Evolutionary conservation across 2,888 invertebrate genomes (phyloP), one percentile per base, ranked within the genome.

Genomic region (Podotricha telesiphe): DNA sequence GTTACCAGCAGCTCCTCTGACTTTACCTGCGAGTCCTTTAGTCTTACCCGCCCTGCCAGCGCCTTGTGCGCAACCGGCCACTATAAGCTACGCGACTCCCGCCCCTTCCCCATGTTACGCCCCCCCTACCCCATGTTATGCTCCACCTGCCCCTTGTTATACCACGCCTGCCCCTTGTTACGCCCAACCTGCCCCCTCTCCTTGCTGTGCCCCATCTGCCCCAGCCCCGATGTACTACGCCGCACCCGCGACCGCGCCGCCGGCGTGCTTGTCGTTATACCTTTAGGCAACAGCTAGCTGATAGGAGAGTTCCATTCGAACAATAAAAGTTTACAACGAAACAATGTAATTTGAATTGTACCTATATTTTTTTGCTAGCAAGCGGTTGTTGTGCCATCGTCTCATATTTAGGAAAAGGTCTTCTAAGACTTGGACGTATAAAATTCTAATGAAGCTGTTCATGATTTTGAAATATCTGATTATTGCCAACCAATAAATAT

Each of bases 71-170:
- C 28, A 6, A 28, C 28, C 28, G 2, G 28, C 28, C 28, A 2
- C 28, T 2, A 28, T 28, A 28, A 6, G 3, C 6, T 65, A 3
- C 70, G 59, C 67, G 55, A 68, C 61, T 68, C 74, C 53, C 51
- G 55, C 58, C 65, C 68, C 47, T 10, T 1, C 45, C 67, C 55
- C 45, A 34, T 59, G 8, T 47, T 65, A 3, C 70, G 63, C 67
- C 61, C 69, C 79, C 5, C 78, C 79, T 0, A 40, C 67, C 13
- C 66, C 75, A 1, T 68, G 58, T 13, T 56, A 40, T 11, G 19
- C 47, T 28, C 65, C 74, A 0, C 61, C 70, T 3, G 40, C 67
- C 3, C 47, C 67, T 7, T 48, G 51, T 15, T 61, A 61, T n/a
- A 45, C 59, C 0, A 2, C 59, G 0, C 42, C 70, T 10, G 72